Evolutionary conservation across 1,140 invertebrate genomes (phyloP).

Genomic region (Drosophila obscura): DNA sequence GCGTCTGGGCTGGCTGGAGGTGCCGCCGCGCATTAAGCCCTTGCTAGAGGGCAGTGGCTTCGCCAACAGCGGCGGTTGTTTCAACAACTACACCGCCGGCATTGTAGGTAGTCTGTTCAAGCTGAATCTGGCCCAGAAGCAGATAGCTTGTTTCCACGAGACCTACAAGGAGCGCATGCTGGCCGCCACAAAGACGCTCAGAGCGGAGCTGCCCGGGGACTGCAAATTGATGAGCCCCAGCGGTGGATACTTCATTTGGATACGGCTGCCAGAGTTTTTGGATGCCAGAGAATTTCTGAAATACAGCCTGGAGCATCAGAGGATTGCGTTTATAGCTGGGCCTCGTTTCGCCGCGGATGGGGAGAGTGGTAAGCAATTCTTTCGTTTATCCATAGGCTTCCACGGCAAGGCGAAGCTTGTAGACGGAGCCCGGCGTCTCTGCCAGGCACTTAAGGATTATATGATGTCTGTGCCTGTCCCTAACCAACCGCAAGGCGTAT

Average conservation of each 20-base stretch:
- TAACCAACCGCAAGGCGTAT: neutral
- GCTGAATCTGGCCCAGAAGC: slow-evolving; percentile 84
- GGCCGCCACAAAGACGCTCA: slow-evolving; percentile 81
- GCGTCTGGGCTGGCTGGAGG: slow-evolving; percentile 88
- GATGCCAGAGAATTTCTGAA: slow-evolving; percentile 56
- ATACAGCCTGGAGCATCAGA: slow-evolving; percentile 56
- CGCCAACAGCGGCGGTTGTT: slow-evolving; percentile 86
- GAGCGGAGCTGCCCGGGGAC: slow-evolving; percentile 82
- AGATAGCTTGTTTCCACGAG: slow-evolving; percentile 84
- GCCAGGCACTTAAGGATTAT: slow-evolving; percentile 46
- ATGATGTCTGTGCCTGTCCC: slow-evolving; percentile 21
- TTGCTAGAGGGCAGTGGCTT: slow-evolving; percentile 84
- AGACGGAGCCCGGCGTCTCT: slow-evolving; percentile 58
- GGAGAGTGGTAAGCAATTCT: slow-evolving; percentile 80
- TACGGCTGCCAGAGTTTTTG: slow-evolving; percentile 83
- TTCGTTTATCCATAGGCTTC: slow-evolving; percentile 85
- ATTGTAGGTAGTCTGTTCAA: slow-evolving; percentile 86
- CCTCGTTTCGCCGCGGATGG: slow-evolving; percentile 83
- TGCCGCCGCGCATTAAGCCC: slow-evolving; percentile 84
- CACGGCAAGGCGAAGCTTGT: slow-evolving; percentile 67
- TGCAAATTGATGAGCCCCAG: slow-evolving; percentile 84
- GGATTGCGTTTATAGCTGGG: slow-evolving; percentile 85
- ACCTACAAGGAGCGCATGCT: slow-evolving; percentile 85
- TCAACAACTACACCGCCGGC: slow-evolving; percentile 87
- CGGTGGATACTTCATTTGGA: slow-evolving; percentile 87